These are phyloP conservation scores for Python bivittatus DNA, from an alignment of 2,113 vertebrate species.

Conservation along the genomic window DNA sequence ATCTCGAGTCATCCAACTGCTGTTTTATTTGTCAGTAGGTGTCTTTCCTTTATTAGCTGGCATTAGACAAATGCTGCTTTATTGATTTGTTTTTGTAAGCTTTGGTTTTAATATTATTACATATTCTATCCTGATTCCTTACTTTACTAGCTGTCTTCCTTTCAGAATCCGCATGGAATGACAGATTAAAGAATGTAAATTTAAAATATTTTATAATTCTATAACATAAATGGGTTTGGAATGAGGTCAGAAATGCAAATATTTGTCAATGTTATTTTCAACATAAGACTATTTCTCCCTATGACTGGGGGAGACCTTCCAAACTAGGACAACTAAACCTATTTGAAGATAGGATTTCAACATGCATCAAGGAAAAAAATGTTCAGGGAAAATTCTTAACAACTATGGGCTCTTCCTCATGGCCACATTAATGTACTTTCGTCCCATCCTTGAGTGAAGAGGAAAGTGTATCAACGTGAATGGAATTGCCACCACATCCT, in stretches of 20 bases:
- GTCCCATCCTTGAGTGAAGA: neutral
- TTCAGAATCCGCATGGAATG: neutral
- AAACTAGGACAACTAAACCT: neutral
- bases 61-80: neutral
- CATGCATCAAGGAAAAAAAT: neutral
- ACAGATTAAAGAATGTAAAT: neutral
- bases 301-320: too few species aligned
- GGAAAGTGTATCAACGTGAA: neutral
- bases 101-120: too few species aligned
- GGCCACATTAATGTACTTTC: neutral
- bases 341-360: neutral
- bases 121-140: too few species aligned
- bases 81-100: neutral
- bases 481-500: neutral
- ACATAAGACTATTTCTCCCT: neutral
- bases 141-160: neutral
- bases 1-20: too few species aligned
- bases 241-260: too few species aligned
- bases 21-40: neutral
- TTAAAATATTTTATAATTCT: neutral
- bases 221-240: neutral
- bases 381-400: neutral
- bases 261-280: too few species aligned
- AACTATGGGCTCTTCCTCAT: neutral
- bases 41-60: neutral